Conservation (phyloP, 2,888 invertebrate genomes). For the Coecobrya sp. region DNA sequence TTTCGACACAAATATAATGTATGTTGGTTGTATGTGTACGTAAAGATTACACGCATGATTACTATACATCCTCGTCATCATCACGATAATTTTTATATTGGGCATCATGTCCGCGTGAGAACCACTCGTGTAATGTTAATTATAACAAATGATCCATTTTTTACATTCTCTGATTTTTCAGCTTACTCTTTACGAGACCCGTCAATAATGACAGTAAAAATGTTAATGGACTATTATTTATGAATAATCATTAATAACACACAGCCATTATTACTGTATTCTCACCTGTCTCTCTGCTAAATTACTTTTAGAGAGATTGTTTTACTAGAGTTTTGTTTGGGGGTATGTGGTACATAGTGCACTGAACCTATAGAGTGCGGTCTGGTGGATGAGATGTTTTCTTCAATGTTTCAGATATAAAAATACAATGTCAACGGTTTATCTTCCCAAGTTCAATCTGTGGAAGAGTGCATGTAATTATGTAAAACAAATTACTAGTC, state of each 20-base stretch:
- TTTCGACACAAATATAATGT: not conserved
- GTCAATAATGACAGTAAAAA: not conserved
- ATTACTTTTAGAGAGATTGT: not conserved
- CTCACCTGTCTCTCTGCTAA: not conserved
- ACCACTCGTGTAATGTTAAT: not conserved
- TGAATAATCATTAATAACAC: conserved; percentile 13
- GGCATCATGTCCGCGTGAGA: conserved; percentile 25
- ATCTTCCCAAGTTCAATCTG: conserved; percentile 24
- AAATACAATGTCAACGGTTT: conserved; percentile 3
- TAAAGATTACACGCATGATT: not conserved
- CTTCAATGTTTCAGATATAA: not conserved
- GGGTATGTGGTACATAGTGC: not conserved
- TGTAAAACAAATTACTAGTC: conserved; percentile 16
- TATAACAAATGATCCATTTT: too few species aligned
- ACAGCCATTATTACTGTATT: conserved; percentile 28
- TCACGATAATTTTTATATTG: conserved; percentile 1
- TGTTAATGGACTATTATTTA: conserved; percentile 16
- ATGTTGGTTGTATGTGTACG: not conserved
- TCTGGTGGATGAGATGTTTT: not conserved
- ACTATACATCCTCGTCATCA: not conserved
- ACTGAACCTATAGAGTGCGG: conserved; percentile 44
- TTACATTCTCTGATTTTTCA: not conserved
- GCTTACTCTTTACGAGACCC: not conserved
- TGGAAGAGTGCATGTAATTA: not conserved
- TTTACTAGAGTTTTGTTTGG: not conserved